phyloP scores from a whole-genome alignment of 2,888 invertebrate species.

The Xestia rhomboidea region DNA sequence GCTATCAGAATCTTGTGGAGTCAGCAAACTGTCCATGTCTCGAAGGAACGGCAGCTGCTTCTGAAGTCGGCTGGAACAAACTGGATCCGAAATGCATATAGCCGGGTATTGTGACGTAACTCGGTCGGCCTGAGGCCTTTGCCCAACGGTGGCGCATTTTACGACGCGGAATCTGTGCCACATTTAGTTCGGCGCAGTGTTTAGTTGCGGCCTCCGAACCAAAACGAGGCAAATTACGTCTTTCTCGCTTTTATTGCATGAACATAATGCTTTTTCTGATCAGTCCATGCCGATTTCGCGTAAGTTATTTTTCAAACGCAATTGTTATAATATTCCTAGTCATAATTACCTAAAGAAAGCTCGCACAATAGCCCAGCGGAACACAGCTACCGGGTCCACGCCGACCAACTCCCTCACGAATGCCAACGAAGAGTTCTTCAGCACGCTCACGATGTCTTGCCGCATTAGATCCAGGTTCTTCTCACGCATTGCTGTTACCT shows the following conservation, averaged over 20 bases:
- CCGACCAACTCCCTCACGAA: constrained; percentile 98
- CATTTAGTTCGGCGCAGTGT: not conserved
- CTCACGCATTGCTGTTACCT: constrained; percentile 97
- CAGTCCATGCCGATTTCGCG: not conserved
- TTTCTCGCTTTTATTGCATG: not conserved
- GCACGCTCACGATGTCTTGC: constrained; percentile 97
- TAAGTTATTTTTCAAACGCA: not conserved
- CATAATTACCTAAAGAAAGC: constrained; percentile 93
- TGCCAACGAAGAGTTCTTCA: constrained; percentile 97
- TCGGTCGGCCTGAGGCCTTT: not conserved
- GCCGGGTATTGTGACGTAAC: not conserved
- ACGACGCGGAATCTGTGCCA: not conserved
- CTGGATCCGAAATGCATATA: not conserved
- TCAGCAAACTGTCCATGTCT: not conserved
- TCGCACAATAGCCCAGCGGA: constrained; percentile 97
- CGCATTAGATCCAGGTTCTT: constrained; percentile 98
- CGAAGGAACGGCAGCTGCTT: not conserved
- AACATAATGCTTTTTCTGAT: not conserved
- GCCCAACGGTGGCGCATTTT: not conserved
- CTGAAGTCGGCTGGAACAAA: not conserved
- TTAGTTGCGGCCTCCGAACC: not conserved
- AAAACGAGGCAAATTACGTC: not conserved
- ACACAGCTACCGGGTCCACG: constrained; percentile 97
- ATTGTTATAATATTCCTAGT: not conserved
- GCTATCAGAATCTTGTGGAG: not conserved